A percentile compares a stretch with the other conserved stretches of the same genome.
These are phyloP conservation scores for Drosophila quasianomalipes DNA, from an alignment of 2,888 invertebrate genomes.

Conservation along the genomic window DNA sequence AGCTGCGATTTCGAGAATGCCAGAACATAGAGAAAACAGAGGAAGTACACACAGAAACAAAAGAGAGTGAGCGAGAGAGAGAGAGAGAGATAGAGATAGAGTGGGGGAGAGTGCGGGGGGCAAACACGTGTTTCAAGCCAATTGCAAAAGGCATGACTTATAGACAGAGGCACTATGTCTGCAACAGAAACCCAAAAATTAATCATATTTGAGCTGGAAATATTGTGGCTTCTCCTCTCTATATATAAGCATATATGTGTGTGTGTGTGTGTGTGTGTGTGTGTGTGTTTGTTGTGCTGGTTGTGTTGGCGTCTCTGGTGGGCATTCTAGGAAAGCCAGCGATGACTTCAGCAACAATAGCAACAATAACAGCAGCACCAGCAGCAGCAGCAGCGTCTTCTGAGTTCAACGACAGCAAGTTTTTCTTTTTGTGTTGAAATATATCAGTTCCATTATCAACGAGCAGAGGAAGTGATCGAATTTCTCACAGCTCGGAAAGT, in stretches of 20 bases:
- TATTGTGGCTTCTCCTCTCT: slow-evolving; percentile 53
- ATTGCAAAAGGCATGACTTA: slow-evolving; percentile 69
- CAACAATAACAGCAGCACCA: slow-evolving; percentile 14
- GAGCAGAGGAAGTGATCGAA: slow-evolving; percentile 58
- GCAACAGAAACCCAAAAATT: slow-evolving; percentile 64
- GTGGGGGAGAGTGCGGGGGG: slow-evolving; percentile 9
- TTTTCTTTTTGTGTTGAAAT: slow-evolving; percentile 26
- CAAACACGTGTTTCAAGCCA: slow-evolving; percentile 76
- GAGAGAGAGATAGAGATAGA: background rate
- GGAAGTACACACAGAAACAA: background rate
- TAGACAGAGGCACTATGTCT: slow-evolving; percentile 46
- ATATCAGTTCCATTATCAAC: slow-evolving; percentile 62
- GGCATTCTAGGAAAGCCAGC: slow-evolving; percentile 57
- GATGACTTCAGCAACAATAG: slow-evolving; percentile 38
- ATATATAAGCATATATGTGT: background rate
- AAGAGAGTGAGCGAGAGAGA: background rate
- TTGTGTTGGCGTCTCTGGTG: slow-evolving; percentile 52
- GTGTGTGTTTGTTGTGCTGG: background rate
- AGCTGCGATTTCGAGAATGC: slow-evolving; percentile 74
- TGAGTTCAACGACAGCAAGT: slow-evolving; percentile 55
- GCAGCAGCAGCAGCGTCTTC: slow-evolving; percentile 11
- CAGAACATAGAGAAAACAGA: slow-evolving; percentile 15
- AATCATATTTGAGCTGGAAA: slow-evolving; percentile 70
- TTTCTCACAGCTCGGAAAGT: slow-evolving; percentile 46
- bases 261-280: slow-evolving; percentile 1